phyloP scores from a whole-genome alignment of 2,888 invertebrate genomes.

The Napeogenes sylphis region DNA sequence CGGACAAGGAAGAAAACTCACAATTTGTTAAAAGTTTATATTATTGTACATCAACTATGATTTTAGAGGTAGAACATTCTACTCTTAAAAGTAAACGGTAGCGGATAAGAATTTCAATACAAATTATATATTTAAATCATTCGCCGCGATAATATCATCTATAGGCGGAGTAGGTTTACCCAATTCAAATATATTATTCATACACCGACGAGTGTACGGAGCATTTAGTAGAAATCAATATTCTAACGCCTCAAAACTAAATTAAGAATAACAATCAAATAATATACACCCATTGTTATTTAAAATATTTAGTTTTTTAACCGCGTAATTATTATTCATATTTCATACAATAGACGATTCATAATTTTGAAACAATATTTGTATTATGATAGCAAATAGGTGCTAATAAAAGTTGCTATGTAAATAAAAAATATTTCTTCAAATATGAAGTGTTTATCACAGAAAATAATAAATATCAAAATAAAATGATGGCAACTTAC shows the following conservation, averaged over 20 bases:
- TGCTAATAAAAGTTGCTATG: constrained; percentile 8
- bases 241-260: constrained; percentile 5
- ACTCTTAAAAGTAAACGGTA: constrained; percentile 73
- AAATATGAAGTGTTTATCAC: constrained; percentile 60
- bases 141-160: constrained; percentile 64
- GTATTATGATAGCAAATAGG: not conserved
- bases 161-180: constrained; percentile 68
- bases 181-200: constrained; percentile 23
- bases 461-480: constrained; percentile 71
- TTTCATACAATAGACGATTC: not conserved
- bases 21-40: constrained; percentile 72
- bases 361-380: not conserved
- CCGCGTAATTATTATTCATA: not conserved
- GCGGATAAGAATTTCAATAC: constrained; percentile 33
- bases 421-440: constrained; percentile 28
- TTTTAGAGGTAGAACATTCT: constrained; percentile 78
- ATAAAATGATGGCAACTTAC: constrained; percentile 66
- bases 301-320: constrained; percentile 1
- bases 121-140: constrained; percentile 25
- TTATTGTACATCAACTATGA: constrained; percentile 76
- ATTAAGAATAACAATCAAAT: not conserved
- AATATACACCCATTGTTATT: not conserved
- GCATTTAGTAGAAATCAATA: too few relatives aligned
- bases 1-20: constrained; percentile 38
- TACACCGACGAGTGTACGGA: not conserved